Percentiles rank a stretch among this genome's conserved stretches.
Conservation (phyloP, 1,140 invertebrate species). For the Pseudomyrmex pallidus region DNA sequence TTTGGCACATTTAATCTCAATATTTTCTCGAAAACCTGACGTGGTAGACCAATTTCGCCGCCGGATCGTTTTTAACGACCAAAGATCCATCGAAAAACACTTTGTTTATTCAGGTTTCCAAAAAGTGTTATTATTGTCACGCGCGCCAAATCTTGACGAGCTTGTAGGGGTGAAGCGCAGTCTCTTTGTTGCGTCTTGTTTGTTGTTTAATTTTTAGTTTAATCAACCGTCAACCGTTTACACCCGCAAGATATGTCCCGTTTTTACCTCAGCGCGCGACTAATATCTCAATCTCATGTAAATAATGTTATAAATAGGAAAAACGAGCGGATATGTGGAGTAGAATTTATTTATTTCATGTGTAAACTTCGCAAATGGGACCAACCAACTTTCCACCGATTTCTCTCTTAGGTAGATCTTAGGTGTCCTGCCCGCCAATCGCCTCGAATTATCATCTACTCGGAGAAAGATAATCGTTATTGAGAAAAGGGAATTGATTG, state of each 20-base stretch:
- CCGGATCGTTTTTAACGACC: too few species aligned
- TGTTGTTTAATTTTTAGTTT: constrained; percentile 62
- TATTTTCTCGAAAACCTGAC: too few species aligned
- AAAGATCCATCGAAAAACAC: too few species aligned
- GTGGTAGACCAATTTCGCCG: background rate
- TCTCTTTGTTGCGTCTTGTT: constrained; percentile 60
- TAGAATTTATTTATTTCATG: constrained; percentile 81
- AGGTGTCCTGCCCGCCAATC: constrained; percentile 83
- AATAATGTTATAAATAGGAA: constrained; percentile 81
- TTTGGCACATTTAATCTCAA: too few species aligned
- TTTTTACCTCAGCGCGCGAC: constrained; percentile 69
- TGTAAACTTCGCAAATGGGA: constrained; percentile 76
- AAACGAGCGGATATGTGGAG: constrained; percentile 68
- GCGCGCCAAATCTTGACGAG: constrained; percentile 45
- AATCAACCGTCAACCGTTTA: constrained; percentile 55
- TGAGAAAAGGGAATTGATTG: too few species aligned
- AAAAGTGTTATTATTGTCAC: too few species aligned
- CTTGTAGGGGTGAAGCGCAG: background rate
- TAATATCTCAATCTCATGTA: constrained; percentile 76
- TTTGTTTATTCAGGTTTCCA: too few species aligned
- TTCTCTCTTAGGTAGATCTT: constrained; percentile 84
- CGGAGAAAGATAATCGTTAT: too few species aligned
- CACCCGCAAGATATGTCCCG: constrained; percentile 47
- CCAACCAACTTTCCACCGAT: constrained; percentile 85
- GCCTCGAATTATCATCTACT: constrained; percentile 67